Base-by-base conservation (phyloP, 2,113 vertebrate species). In the Heloderma charlesbogerti region DNA sequence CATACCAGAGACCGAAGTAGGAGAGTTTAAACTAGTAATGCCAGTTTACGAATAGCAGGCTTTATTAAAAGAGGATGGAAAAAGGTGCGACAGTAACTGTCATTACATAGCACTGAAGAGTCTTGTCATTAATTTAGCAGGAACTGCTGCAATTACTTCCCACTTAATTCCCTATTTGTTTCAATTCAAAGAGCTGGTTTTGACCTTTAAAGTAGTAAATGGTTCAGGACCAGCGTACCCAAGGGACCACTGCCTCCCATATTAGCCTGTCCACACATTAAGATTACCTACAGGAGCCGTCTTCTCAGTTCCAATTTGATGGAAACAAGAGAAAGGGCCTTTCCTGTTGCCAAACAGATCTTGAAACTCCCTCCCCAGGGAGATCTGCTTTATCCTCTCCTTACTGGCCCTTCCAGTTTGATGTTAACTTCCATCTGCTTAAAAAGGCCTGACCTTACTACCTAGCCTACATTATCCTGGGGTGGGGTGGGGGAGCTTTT, bases 41-140 rank as follows among this genome's bases (percentile, higher is more conserved):
- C 84, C 43, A 87, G 69, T 9, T 92, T 79, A 79, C 88, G 89
- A 34, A 1, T 15, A 66, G 12, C 0, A 8, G 66, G 86, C 88
- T 20, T 79, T 45, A 67, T 88, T 40, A 92, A 77, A 89, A 87
- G 87, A 72, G 34, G 48, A 51, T 27, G 3, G 66, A 69, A 69
- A 69, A 69, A 43, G 16, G 3, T 20, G 7, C 6, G 34, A 71
- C 34, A 51, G 48, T 51, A 20, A 79, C 77, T 79, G 9, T n/a
- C n/a, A n/a, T n/a, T n/a, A n/a, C 25, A 25, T 31, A 48, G 25
- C 13, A 29, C 78, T 80, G 8, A 51, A 51, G 48, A 51, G 48
- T 51, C 48, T 51, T 51, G 48, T 51, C 48, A 51, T 51, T 51
- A 74, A 74, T 74, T 3, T 74, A 74, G 9, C 71, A 74, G 71